Base-by-base conservation (phyloP, 1,140 invertebrate species). In the Brachionus koreanus region DNA sequence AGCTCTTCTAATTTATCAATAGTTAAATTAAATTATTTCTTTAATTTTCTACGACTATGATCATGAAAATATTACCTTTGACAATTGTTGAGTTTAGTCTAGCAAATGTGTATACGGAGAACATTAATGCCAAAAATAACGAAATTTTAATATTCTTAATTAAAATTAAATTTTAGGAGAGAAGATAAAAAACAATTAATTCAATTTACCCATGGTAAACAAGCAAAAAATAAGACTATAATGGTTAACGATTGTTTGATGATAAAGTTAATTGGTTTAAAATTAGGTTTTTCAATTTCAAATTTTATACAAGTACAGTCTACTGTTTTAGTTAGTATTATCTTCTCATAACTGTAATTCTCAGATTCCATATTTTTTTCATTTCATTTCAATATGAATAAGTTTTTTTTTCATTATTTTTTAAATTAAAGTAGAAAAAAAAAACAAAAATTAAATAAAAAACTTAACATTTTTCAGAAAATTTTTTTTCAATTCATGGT, bases 261-360 rank as follows among this genome's bases (percentile, higher is more conserved):
- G n/a, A 69, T 39, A 10, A 19, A 69, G n/a, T 69, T 42, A 19
- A 19, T 69, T 39, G 16, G 16, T 6, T 69, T 69, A 69, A 69
- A 69, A 69, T 69, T 19, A 19, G 35, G 13, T 16, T 39, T 69
- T n/a, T 39, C 9, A 16, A 69, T 69, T 69, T 69, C 12, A 39
- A 39, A 69, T 65, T 65, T 33, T 65, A 25, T 65, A 16, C 33
- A 69, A 37, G 10, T 16, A 12, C 13, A 29, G 6, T 35, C 33
- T n/a, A 39, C 19, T 69, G n/a, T 37, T 69, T 69, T 37, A 13
- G 3, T 42, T 39, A 69, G 37, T 42, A 19, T 69, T 69, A 69
- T 69, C 37, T 69, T 69, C 16, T 69, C 65, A 69, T 69, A 19
- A 19, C 39, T 69, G n/a, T 69, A 69, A 39, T 13, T 69, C 37